phyloP scores from a whole-genome alignment of 2,888 invertebrate species.

The Galerucella pusilla region DNA sequence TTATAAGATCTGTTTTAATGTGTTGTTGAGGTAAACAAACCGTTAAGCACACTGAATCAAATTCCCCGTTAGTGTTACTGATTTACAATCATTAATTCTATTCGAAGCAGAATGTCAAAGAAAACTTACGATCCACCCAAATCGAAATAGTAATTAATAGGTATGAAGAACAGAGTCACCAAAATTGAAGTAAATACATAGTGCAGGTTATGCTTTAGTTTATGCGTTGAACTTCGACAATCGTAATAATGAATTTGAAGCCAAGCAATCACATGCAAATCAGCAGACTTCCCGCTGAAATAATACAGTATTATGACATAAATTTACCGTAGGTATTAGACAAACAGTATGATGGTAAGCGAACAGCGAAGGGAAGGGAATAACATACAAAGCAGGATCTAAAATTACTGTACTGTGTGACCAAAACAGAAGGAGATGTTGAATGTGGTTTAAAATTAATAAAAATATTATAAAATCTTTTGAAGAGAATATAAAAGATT shows the following conservation, averaged over 20 bases:
- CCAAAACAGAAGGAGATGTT: no score
- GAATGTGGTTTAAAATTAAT: no score
- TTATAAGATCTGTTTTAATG: neutral
- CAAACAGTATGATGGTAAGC: neutral
- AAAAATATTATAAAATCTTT: no score
- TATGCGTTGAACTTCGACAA: constrained; percentile 25
- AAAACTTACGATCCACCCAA: constrained; percentile 14
- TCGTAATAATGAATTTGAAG: constrained; percentile 35
- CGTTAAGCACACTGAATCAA: neutral
- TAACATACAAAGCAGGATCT: no score
- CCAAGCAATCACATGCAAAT: constrained; percentile 34
- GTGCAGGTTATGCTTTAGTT: constrained; percentile 23
- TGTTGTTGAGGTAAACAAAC: neutral
- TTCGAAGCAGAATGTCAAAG: neutral
- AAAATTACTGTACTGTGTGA: no score
- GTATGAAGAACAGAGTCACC: constrained; percentile 10
- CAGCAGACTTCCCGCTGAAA: constrained; percentile 11
- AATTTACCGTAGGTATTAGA: neutral
- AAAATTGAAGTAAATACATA: constrained; percentile 22
- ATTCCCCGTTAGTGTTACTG: neutral
- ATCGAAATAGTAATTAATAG: constrained; percentile 21
- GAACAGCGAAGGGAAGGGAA: no score
- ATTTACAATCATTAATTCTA: neutral
- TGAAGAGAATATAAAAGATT: no score
- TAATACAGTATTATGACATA: constrained; percentile 1